Evolutionary conservation across 2,888 invertebrate genomes (phyloP), one percentile per base, ranked within the genome.

Genomic region (Hyles lineata): DNA sequence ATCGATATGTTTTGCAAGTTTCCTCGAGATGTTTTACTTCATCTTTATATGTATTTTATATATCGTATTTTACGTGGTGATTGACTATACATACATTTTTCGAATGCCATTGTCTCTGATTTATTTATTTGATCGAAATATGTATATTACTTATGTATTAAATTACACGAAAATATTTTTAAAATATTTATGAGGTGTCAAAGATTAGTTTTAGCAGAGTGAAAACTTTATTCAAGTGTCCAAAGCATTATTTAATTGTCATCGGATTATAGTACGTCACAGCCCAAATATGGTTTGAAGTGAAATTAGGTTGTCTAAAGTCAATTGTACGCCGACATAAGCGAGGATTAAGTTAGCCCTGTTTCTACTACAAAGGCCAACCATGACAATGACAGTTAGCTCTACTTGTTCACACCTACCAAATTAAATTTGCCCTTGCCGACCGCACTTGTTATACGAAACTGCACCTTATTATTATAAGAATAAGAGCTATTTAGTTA

Each of bases 361-460:
- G 83, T 86, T 84, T 84, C 84, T 81, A 84, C 83, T 83, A 88
- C 85, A 87, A 88, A 88, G 86, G 84, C 88, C 79, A 83, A 67
- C 82, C 85, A 84, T 88, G 87, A 88, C 89, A 89, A 87, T 88
- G 89, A 89, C 89, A 89, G 89, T 90, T 89, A 89, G 86, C 85
- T 83, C 82, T 82, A 86, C 86, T 87, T 85, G 87, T 87, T 86
- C 82, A 79, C 81, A 82, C 78, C 78, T 72, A 77, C 86, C 77
- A 86, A 52, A 58, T 69, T 78, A 71, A 2, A 29, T 63, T 63
- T 83, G 72, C 84, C 7, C 60, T 58, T 63, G 50, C 17, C 74
- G 77, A 70, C 74, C 67, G 74, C 76, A 76, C 11, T 6, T n/a
- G 77, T n/a, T 71, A 76, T 7, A 21, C 63, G 8, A 81, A 77